These are phyloP conservation scores for Acinonyx jubatus DNA, from an alignment of 2,113 vertebrate species.

Conservation along the genomic window DNA sequence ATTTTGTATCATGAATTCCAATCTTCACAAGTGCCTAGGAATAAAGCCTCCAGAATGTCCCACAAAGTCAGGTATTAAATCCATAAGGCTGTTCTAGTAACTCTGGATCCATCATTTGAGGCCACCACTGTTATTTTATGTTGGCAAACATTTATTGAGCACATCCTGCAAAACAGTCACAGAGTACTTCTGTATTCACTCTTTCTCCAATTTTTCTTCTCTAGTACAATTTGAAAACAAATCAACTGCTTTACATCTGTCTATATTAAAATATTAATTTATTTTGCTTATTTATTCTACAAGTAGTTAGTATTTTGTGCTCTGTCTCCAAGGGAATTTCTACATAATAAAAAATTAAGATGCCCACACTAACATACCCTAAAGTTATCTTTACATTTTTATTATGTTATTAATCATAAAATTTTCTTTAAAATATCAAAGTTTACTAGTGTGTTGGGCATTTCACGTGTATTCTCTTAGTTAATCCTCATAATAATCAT, in stretches of 20 bases:
- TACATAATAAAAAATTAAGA: background rate
- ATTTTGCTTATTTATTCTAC: background rate
- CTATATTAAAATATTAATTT: background rate
- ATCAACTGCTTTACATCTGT: background rate
- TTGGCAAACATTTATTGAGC: background rate
- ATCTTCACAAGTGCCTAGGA: background rate
- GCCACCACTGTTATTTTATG: background rate
- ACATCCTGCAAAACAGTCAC: background rate
- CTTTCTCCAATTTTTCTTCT: background rate
- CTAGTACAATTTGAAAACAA: background rate
- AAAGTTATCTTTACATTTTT: background rate
- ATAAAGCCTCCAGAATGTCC: background rate
- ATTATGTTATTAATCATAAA: background rate
- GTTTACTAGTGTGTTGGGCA: background rate
- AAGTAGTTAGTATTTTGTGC: background rate
- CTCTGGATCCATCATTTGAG: background rate
- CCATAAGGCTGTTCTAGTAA: background rate
- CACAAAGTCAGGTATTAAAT: background rate
- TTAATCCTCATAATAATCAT: background rate
- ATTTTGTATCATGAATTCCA: background rate
- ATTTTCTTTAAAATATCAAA: constrained; percentile 13
- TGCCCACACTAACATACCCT: background rate
- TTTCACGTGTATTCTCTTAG: background rate
- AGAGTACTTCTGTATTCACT: background rate
- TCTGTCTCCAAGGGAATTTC: background rate